phyloP scores from a whole-genome alignment of 2,888 invertebrate species.

The Cactoblastis cactorum region DNA sequence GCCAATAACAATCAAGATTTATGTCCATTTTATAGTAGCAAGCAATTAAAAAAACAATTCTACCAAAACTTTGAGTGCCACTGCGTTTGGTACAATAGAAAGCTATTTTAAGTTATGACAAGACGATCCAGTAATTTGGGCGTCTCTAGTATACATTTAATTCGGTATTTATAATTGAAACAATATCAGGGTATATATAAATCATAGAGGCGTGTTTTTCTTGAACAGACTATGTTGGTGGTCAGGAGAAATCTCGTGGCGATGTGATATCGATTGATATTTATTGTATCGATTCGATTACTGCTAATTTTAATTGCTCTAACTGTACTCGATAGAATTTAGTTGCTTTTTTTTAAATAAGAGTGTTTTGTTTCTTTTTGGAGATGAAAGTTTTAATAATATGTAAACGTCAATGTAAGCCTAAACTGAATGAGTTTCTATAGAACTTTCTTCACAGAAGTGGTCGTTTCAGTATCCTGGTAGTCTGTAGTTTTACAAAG shows the following conservation, averaged over 20 bases:
- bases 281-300: neutral
- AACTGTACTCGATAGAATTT: neutral
- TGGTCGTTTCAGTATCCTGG: no score
- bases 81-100: slow-evolving; percentile 34
- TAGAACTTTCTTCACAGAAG: no score
- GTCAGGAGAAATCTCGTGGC: slow-evolving; percentile 50
- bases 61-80: slow-evolving; percentile 1
- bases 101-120: slow-evolving; percentile 55
- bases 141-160: slow-evolving; percentile 62
- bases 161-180: slow-evolving; percentile 72
- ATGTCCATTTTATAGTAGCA: no score
- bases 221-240: slow-evolving; percentile 60
- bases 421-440: no score
- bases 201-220: slow-evolving; percentile 57
- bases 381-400: no score
- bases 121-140: slow-evolving; percentile 66
- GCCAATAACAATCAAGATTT: no score
- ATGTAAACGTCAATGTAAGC: no score
- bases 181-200: slow-evolving; percentile 64
- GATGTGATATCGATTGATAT: slow-evolving; percentile 1
- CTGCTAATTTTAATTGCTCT: neutral
- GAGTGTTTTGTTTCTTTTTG: no score
- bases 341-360: neutral
- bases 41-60: neutral
- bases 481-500: no score